phyloP scores from a whole-genome alignment of 92 coral and sea anemone genomes.

The Phenganax subtilis region DNA sequence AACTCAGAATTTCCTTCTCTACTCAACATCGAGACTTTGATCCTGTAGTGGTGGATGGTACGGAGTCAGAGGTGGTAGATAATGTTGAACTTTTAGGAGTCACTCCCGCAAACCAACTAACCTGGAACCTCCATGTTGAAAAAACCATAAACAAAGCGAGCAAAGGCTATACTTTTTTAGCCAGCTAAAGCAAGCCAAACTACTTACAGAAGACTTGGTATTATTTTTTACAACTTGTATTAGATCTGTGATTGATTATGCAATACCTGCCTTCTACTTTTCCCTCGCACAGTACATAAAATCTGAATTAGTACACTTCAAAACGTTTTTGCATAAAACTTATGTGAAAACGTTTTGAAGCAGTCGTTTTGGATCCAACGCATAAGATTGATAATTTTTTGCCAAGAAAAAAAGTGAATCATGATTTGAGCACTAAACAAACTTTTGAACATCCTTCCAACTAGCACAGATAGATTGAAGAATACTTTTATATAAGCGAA shows the following conservation, averaged over 20 bases:
- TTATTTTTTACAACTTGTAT: background rate
- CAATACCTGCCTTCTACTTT: background rate
- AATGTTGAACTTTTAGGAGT: slow-evolving; percentile 3
- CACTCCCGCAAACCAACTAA: background rate
- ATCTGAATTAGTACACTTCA: background rate
- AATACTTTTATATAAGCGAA: background rate
- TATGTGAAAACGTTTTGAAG: background rate
- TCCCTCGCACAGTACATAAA: background rate
- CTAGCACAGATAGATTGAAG: background rate
- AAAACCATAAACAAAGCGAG: slow-evolving; percentile 1
- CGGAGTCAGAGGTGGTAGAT: slow-evolving; percentile 29
- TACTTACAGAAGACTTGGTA: background rate
- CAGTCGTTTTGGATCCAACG: background rate
- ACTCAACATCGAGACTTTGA: slow-evolving; percentile 3
- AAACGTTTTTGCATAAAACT: background rate
- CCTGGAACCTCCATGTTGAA: slow-evolving; percentile 21
- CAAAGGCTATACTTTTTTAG: background rate
- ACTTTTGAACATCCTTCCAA: background rate
- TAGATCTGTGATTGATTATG: background rate
- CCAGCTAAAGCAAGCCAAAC: background rate
- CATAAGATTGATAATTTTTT: background rate
- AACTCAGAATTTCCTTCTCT: background rate
- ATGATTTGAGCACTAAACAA: background rate
- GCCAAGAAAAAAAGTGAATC: background rate
- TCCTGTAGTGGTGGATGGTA: slow-evolving; percentile 29